Conservation (phyloP, 2,113 vertebrate species). For the Sturnus vulgaris region DNA sequence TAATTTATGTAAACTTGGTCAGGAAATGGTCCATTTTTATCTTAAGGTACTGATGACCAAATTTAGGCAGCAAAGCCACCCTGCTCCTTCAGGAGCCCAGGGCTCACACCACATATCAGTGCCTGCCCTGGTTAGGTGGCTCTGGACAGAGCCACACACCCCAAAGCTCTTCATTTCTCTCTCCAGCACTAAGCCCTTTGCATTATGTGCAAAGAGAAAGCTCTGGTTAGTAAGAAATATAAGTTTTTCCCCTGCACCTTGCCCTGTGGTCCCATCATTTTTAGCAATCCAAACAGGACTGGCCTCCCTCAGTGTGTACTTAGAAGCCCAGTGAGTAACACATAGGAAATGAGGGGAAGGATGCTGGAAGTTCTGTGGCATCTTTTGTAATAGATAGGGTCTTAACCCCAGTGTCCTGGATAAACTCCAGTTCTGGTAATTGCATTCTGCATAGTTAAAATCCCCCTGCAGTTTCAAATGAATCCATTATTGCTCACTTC, state of each 20-base stretch:
- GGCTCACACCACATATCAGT: not conserved
- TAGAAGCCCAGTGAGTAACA: not conserved
- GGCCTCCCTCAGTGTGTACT: not conserved
- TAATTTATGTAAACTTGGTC: not conserved
- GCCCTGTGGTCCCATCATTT: not conserved
- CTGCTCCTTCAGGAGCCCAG: not conserved
- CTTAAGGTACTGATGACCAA: not conserved
- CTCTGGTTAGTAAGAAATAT: not conserved
- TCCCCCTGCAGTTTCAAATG: constrained; percentile 58
- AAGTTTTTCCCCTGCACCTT: not conserved
- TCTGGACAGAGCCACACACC: not conserved
- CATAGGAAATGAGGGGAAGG: constrained; percentile 21
- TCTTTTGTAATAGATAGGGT: constrained; percentile 60
- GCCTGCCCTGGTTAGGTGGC: not conserved
- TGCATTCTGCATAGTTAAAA: constrained; percentile 57
- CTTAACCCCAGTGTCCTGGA: constrained; percentile 61
- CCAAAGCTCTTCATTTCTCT: not conserved
- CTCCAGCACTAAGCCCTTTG: not conserved
- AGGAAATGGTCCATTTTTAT: not conserved
- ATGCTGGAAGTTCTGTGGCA: constrained; percentile 41
- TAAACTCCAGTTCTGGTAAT: constrained; percentile 60
- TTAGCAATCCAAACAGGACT: not conserved
- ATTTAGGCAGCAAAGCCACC: not conserved
- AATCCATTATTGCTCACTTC: constrained; percentile 60
- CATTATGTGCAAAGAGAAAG: not conserved